Conservation (phyloP, 2,113 vertebrate genomes). For the Piaya cayana region DNA sequence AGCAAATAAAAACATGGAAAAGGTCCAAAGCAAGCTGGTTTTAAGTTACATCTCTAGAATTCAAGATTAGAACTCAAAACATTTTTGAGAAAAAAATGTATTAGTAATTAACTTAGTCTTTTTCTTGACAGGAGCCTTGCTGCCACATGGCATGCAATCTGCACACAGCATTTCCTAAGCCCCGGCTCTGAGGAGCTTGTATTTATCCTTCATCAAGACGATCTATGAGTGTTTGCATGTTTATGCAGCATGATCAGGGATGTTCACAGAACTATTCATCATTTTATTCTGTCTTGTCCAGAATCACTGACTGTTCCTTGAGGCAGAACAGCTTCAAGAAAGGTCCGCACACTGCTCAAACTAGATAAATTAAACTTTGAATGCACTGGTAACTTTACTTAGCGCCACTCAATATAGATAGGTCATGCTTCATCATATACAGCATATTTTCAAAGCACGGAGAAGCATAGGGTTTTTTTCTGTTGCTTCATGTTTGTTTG, state of each 20-base stretch:
- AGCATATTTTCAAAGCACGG: neutral
- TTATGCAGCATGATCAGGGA: neutral
- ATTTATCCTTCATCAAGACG: neutral
- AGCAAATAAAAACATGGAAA: neutral
- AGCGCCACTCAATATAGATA: neutral
- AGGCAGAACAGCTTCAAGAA: conserved; percentile 23
- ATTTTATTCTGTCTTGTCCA: conserved; percentile 15
- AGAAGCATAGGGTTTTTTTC: neutral
- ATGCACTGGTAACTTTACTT: neutral
- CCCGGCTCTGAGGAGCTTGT: neutral
- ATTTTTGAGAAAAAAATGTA: accelerated
- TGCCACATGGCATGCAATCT: neutral
- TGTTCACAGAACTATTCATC: conserved; percentile 46
- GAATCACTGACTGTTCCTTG: neutral
- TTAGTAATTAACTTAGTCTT: neutral
- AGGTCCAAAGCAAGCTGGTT: neutral
- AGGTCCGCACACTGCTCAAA: neutral
- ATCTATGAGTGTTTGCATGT: neutral
- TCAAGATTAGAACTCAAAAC: neutral
- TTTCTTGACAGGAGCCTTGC: neutral
- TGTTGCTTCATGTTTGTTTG: neutral
- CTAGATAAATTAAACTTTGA: conserved; percentile 11
- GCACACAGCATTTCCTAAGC: neutral
- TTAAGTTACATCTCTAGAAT: neutral
- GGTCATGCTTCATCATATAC: neutral